Conservation (phyloP, 2,113 vertebrate species). For the Miniopterus natalensis region DNA sequence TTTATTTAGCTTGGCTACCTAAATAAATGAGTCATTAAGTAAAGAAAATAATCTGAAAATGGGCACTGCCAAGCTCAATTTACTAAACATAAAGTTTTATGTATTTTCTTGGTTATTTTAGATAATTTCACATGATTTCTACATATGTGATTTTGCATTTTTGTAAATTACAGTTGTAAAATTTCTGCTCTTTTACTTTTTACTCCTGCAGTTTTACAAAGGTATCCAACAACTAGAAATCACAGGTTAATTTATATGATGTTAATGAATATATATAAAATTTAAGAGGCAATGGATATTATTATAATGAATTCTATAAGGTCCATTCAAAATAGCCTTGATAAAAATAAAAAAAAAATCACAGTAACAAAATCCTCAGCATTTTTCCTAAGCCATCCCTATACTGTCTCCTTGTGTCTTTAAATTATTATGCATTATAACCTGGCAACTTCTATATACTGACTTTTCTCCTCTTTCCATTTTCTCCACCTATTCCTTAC, state of each 20-base stretch:
- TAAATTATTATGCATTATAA: not conserved
- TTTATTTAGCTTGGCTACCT: slow-evolving; percentile 66
- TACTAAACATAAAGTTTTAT: not conserved
- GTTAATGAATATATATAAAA: not conserved
- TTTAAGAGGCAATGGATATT: not conserved
- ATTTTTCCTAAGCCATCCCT: not conserved
- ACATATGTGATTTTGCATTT: not conserved
- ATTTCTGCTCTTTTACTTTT: not conserved
- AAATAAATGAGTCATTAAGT: slow-evolving; percentile 64
- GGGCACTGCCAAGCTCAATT: not conserved
- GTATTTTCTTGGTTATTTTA: not conserved
- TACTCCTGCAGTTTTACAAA: not conserved
- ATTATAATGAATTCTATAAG: not conserved
- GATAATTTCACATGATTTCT: not conserved
- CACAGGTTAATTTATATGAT: not conserved
- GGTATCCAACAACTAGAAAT: not conserved
- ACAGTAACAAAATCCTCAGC: fast-evolving
- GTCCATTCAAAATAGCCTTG: not conserved
- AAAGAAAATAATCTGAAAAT: slow-evolving; percentile 62
- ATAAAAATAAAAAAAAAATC: not conserved
- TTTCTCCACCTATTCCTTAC: not conserved
- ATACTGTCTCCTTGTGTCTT: not conserved
- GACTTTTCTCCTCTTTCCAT: not conserved
- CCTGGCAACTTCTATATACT: not conserved
- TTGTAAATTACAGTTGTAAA: not conserved